phyloP scores from a whole-genome alignment of 2,888 invertebrate species.

The Napeogenes inachia region DNA sequence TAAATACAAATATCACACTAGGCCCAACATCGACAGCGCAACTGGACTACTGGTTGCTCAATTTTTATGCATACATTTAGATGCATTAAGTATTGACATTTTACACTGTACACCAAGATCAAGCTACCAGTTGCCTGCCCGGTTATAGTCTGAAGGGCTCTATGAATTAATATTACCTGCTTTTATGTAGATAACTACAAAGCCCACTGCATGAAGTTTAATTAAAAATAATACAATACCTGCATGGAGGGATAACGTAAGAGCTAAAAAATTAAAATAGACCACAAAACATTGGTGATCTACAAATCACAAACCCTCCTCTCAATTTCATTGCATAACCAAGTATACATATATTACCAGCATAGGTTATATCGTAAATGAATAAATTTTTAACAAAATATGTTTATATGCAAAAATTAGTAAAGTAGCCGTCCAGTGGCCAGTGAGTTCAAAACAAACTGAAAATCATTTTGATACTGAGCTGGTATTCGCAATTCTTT shows the following conservation, averaged over 20 bases:
- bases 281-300: slow-evolving; percentile 6
- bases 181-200: slow-evolving; percentile 28
- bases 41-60: too few relatives aligned
- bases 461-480: slow-evolving; percentile 42
- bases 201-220: slow-evolving; percentile 54
- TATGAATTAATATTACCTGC: slow-evolving; percentile 17
- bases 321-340: not conserved
- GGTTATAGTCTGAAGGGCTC: slow-evolving; percentile 7
- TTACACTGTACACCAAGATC: not conserved
- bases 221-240: slow-evolving; percentile 63
- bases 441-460: slow-evolving; percentile 27
- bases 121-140: slow-evolving; percentile 1
- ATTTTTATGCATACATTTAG: too few relatives aligned
- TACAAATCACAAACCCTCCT: not conserved
- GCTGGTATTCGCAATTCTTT: slow-evolving; percentile 44
- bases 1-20: slow-evolving; percentile 34
- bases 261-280: slow-evolving; percentile 4
- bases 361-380: slow-evolving; percentile 25
- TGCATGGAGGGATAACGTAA: slow-evolving; percentile 55
- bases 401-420: slow-evolving; percentile 62
- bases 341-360: not conserved
- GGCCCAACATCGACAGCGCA: not conserved
- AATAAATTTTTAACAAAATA: slow-evolving; percentile 72
- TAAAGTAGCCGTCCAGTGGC: slow-evolving; percentile 34
- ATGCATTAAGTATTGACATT: not conserved